These are phyloP conservation scores for Lepus americanus DNA, from an alignment of 2,113 vertebrate genomes.

Conservation along the genomic window DNA sequence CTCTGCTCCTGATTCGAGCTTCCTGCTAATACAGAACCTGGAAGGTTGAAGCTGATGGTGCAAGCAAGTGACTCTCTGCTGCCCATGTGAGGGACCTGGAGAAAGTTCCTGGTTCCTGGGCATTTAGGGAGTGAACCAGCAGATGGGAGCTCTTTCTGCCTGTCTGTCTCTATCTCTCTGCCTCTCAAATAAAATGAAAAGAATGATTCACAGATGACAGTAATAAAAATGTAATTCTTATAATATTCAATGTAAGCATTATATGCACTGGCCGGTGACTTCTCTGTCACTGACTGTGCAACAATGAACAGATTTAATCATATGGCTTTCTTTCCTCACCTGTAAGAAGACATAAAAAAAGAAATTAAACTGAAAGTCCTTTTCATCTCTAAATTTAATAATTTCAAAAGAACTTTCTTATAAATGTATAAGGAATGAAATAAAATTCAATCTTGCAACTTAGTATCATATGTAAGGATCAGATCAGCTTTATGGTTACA, in stretches of 20 bases:
- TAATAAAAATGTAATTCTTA: slow-evolving; percentile 45
- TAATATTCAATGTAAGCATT: background rate
- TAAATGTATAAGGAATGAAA: slow-evolving; percentile 9
- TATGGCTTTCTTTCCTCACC: background rate
- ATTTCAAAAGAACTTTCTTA: background rate
- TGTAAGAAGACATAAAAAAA: slow-evolving; percentile 10
- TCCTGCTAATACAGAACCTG: too few species aligned
- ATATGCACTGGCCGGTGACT: background rate
- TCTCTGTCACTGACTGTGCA: background rate
- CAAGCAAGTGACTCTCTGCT: too few species aligned
- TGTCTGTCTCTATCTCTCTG: too few species aligned
- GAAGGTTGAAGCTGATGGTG: too few species aligned
- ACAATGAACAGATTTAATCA: background rate
- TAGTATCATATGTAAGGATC: background rate
- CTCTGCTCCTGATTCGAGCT: too few species aligned
- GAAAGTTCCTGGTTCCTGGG: too few species aligned
- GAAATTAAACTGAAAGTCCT: slow-evolving; percentile 5
- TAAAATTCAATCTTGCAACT: background rate
- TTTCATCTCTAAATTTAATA: background rate
- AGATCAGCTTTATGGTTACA: background rate
- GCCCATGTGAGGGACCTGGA: too few species aligned
- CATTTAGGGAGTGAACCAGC: too few species aligned
- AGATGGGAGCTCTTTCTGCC: too few species aligned
- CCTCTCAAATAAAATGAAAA: too few species aligned
- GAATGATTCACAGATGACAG: background rate